These are phyloP conservation scores for Marronus borbonicus DNA, from an alignment of 2,888 invertebrate species.

Conservation along the genomic window DNA sequence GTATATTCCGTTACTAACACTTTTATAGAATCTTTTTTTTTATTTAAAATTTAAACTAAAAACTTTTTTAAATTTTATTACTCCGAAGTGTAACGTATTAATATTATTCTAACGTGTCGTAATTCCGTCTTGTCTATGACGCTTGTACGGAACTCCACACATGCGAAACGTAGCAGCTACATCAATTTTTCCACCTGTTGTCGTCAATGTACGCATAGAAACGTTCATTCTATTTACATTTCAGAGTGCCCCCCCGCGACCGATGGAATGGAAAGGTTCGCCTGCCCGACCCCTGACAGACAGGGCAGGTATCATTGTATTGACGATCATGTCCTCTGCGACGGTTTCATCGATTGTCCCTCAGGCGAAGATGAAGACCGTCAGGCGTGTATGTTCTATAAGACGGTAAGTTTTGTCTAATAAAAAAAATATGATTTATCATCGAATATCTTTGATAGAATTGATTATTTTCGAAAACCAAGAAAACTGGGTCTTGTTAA, in stretches of 20 bases:
- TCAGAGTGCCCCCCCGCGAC: constrained; percentile 93
- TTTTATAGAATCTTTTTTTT: no score
- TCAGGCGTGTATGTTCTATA: constrained; percentile 96
- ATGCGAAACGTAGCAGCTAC: not conserved
- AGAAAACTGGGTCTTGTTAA: no score
- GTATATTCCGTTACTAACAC: no score
- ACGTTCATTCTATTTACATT: constrained; percentile 63
- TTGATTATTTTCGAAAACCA: no score
- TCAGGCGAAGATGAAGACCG: constrained; percentile 94
- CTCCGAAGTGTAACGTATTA: no score
- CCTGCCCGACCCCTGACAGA: constrained; percentile 92
- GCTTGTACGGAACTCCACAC: not conserved
- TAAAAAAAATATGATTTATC: not conserved
- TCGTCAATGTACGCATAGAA: not conserved
- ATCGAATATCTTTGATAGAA: no score
- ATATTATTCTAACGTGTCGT: not conserved
- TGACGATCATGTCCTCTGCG: constrained; percentile 95
- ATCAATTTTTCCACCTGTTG: constrained; percentile 8
- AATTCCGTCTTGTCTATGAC: not conserved
- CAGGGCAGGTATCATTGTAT: constrained; percentile 95
- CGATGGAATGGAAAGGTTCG: constrained; percentile 95
- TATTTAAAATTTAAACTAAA: no score
- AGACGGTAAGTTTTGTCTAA: constrained; percentile 81
- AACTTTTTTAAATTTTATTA: no score
- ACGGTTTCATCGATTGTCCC: constrained; percentile 96